Base-by-base conservation (phyloP, 2,888 invertebrate species). In the Eristalis arbustorum region DNA sequence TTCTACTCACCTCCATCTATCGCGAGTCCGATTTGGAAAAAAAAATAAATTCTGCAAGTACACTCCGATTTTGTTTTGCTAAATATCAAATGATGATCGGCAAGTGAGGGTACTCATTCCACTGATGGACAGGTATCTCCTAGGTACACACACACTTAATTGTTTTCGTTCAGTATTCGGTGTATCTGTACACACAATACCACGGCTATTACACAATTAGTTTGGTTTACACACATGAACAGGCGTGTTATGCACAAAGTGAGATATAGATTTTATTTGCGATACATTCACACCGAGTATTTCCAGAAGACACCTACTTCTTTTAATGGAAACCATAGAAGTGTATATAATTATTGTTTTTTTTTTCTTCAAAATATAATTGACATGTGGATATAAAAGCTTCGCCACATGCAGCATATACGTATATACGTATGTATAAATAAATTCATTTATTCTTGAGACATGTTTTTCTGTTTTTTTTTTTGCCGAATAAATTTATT, bases 301-400 rank as follows among this genome's bases (percentile, higher is more conserved):
- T 87, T 87, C 87, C 83, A 83, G 87, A 79, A 72, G 83, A 23
- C 59, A n/a, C 22, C 25, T 72, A 40, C 69, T 75, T 62, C 34
- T 82, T 85, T 77, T 67, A 69, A 82, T 67, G 57, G 68, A 82
- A 77, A 66, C 25, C 77, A 74, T 73, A 76, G 64, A 78, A 78
- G 69, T 75, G 57, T 73, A 59, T 57, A 62, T 72, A 67, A 59
- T 59, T 59, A 37, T 37, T 37, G 40, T 66, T 28, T 56, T 49
- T n/a, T 18, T 49, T 73, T 78, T 40, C 31, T 78, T 82, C 67
- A 13, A 75, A 49, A 74, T 87, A 66, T 71, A 83, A 83, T 82
- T 78, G 73, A 85, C 76, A 85, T 85, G 82, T 77, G 84, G 74
- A 77, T 75, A 78, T 66, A 82, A 69, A 82, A 85, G 73, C 82